Base-by-base conservation (phyloP, 2,888 invertebrate genomes). In the Flabesymbios commensalis region DNA sequence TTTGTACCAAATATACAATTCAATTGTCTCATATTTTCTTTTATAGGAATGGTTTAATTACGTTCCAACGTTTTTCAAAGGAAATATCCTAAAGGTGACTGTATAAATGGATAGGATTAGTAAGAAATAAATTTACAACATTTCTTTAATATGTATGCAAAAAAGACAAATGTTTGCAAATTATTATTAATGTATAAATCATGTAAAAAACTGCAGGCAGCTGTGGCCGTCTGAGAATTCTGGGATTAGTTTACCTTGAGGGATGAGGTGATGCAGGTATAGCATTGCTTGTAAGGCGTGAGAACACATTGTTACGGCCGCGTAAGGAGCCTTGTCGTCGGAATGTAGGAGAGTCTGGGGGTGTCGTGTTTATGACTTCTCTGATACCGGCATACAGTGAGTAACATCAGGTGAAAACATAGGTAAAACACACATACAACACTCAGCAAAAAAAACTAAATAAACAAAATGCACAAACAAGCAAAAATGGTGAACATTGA, bases 301-400 rank as follows among this genome's bases (percentile, higher is more conserved):
- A 88, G 83, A 91, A 91, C 65, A 91, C 91, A 83, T 91, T 90
- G 73, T 89, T 88, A 73, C 89, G 87, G 7, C 86, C 82, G 57
- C n/a, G n/a, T n/a, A n/a, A n/a, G n/a, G n/a, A n/a, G n/a, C 69
- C 73, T 53, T 79, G 74, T 26, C 81, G 70, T 2, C 70, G 70
- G 3, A 75, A 67, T 26, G 88, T 80, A 75, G 90, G 84, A 76
- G 88, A 87, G 76, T 86, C 82, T 75, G 88, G 88, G 7, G 88
- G 88, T 59, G 85, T 84, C 19, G 75, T 71, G 57, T 80, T 79
- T 3, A 75, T 72, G 0, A 74, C 61, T 36, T 64, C 60, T 59
- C 58, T 65, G 48, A 57, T 53, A 49, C 45, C 49, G n/a, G 42
- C 29, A 58, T 10, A 19, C 47, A 56, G 32, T 14, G 17, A 32